Conservation (phyloP, 2,888 invertebrate species). For the Polydesmus complanatus region DNA sequence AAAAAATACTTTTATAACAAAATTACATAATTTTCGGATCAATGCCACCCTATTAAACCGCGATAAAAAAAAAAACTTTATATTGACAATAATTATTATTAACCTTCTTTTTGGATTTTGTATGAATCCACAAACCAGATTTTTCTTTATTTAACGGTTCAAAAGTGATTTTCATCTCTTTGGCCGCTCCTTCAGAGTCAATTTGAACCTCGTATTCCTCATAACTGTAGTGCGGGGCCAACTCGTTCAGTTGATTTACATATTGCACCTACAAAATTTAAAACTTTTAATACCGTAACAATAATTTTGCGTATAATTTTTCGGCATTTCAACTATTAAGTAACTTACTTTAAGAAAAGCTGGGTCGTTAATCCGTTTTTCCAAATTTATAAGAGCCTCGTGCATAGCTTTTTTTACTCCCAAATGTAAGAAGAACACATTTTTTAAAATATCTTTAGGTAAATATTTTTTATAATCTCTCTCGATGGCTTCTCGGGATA, state of each 20-base stretch:
- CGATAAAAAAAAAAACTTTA: constrained; percentile 49
- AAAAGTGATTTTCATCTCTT: constrained; percentile 18
- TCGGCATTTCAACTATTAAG: no score
- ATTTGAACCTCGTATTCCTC: constrained; percentile 20
- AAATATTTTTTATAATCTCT: constrained; percentile 69
- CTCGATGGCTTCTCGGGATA: constrained; percentile 51
- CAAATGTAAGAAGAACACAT: constrained; percentile 41
- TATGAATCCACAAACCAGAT: constrained; percentile 20
- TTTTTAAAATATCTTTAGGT: constrained; percentile 59
- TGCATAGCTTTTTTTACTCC: constrained; percentile 60
- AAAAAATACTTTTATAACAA: constrained; percentile 2
- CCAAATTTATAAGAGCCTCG: constrained; percentile 45
- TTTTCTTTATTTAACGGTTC: constrained; percentile 19
- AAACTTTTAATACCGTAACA: constrained; percentile 29
- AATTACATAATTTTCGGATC: constrained; percentile 39
- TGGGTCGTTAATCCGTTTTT: constrained; percentile 41
- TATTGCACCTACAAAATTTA: constrained; percentile 19
- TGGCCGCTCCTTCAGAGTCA: constrained; percentile 20
- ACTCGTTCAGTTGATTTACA: constrained; percentile 18
- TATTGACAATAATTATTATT: constrained; percentile 47
- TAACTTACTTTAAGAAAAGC: constrained; percentile 63
- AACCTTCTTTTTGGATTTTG: constrained; percentile 19
- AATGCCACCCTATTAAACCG: constrained; percentile 29
- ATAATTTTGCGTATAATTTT: constrained; percentile 39
- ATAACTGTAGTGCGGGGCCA: constrained; percentile 21